Evolutionary conservation across 2,113 vertebrate genomes (phyloP), one percentile per base, ranked within the genome.

Genomic region (Sapayoa aenigma): DNA sequence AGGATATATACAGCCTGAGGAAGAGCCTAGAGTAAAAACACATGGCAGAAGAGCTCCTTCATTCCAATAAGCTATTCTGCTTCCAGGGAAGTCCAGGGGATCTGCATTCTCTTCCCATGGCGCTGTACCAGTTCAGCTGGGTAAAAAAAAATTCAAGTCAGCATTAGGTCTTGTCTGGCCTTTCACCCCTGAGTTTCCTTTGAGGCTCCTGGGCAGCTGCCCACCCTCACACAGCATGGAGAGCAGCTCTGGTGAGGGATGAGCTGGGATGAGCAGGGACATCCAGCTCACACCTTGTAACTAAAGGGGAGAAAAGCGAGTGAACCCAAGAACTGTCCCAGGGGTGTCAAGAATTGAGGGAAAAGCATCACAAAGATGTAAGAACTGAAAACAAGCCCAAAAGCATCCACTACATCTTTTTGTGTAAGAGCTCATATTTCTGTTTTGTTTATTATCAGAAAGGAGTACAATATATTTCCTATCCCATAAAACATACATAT

Each of bases 401-500:
- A 87, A 93, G 41, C 79, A 87, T 58, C 76, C 74, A 78, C 35
- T 39, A n/a, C 6, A 3, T 6, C 53, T 39, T 68, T 67, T 24
- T 44, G 39, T 65, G 5, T 5, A 68, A 75, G 55, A 62, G 31
- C 79, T 89, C 82, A 74, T 86, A 91, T 95, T 96, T 97, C 79
- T 90, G 44, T 80, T 93, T 95, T 92, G 78, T 94, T 95, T 96
- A 92, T 90, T 88, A 89, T 84, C 73, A 91, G 72, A 68, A 89
- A 94, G 50, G 63, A 77, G 42, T 53, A 80, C 81, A 76, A 73
- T 78, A 79, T 84, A 91, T 93, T 96, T 95, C 67, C 82, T 84
- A 90, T 72, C 72, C 83, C 60, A 94, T 96, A 97, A 96, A 95
- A 78, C 22, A 93, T 78, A 89, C 79, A 85, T 88, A 95, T 95